Evolutionary conservation across 2,113 vertebrate genomes (phyloP), one percentile per base, ranked within the genome.

Genomic region (Panurus biarmicus): DNA sequence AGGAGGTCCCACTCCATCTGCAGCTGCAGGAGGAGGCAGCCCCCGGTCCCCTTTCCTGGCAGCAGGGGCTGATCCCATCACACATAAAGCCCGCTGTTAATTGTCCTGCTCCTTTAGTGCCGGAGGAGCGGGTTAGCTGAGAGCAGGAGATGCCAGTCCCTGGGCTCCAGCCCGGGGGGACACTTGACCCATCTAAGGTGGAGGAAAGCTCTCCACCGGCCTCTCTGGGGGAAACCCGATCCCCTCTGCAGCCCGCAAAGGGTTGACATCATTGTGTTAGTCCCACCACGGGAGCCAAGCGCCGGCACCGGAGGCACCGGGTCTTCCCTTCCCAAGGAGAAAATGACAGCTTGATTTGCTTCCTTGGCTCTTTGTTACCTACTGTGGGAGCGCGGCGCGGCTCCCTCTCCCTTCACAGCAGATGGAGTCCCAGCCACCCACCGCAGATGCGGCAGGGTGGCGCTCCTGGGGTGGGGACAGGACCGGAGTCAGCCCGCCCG

Each of bases 221-320:
- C 50, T 85, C 95, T 75, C 93, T 29, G 64, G 77, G 62, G 89
- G 89, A 94, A 94, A 95, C 81, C 35, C 10, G 85, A 94, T 94
- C 87, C 47, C 70, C 53, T 61, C 65, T 2, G 7, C 62, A 89
- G 89, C 87, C 85, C 1, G 0, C 71, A 54, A 57, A 82, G 38
- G 20, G 91, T n/a, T 96, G 94, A 95, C 93, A 89, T 94, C 94
- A 96, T 62, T 89, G 66, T 66, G 73, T 69, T 38, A 58, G 89
- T 65, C 36, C 94, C 81, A 62, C 45, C 85, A 31, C 4, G 73
- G 88, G 56, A 90, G 88, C 76, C 88, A 80, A 93, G 38, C 0
- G 2, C 82, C 0, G 3, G 77, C 90, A 42, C 75, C 0, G 1
- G 83, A 80, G 85, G 79, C 88, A 5, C 69, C 40, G 48, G 93